Percentiles rank a stretch among this genome's conserved stretches.
phyloP scores from a whole-genome alignment of 1,140 invertebrate species.

The Thaumetopoea pityocampa region DNA sequence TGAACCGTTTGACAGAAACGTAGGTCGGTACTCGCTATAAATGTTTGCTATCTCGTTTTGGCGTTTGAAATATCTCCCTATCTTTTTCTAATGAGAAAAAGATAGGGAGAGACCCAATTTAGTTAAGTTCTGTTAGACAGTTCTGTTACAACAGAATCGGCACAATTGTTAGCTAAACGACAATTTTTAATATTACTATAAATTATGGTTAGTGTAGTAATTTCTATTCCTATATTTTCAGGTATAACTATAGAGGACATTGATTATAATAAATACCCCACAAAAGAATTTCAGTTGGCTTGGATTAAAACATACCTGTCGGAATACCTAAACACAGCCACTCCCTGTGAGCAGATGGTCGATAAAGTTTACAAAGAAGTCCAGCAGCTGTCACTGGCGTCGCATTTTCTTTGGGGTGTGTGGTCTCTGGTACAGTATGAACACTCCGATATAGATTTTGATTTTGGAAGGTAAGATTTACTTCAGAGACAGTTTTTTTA shows the following conservation, averaged over 20 bases:
- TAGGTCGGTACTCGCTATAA: no score
- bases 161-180: no score
- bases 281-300: slow-evolving; percentile 84
- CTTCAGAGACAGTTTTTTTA: no score
- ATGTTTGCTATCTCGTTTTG: no score
- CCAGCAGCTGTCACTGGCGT: slow-evolving; percentile 86
- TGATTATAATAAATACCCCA: slow-evolving; percentile 88
- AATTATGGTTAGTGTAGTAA: neutral
- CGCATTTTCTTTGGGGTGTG: slow-evolving; percentile 94
- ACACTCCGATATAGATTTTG: slow-evolving; percentile 94
- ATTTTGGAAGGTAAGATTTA: slow-evolving; percentile 92
- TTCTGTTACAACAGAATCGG: no score
- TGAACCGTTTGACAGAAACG: no score
- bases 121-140: no score
- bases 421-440: slow-evolving; percentile 95
- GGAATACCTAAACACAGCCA: slow-evolving; percentile 74
- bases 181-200: no score
- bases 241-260: slow-evolving; percentile 81
- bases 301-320: slow-evolving; percentile 89
- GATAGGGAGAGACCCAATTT: no score
- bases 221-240: slow-evolving; percentile 51
- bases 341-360: slow-evolving; percentile 78
- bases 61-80: neutral
- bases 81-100: no score
- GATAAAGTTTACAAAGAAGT: slow-evolving; percentile 85